phyloP scores from a whole-genome alignment of 2,113 vertebrate genomes.

The Desmodus rotundus region DNA sequence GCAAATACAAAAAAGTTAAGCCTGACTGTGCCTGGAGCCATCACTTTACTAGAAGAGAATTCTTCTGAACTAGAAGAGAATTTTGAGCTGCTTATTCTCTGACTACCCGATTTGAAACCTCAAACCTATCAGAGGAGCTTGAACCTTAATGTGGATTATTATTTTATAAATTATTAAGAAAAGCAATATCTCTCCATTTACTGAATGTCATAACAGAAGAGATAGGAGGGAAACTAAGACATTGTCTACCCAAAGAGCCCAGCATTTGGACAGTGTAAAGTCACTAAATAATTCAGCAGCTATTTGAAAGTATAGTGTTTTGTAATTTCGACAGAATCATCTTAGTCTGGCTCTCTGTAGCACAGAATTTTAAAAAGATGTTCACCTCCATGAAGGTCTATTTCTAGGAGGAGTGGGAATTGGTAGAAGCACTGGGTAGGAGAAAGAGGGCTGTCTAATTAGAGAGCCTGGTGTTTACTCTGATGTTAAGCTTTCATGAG shows the following conservation, averaged over 20 bases:
- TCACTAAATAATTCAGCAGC: slow-evolving; percentile 86
- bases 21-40: not conserved
- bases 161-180: slow-evolving; percentile 82
- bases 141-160: slow-evolving; percentile 64
- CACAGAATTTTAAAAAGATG: slow-evolving; percentile 51
- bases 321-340: slow-evolving; percentile 74
- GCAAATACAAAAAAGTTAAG: not conserved
- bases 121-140: slow-evolving; percentile 58
- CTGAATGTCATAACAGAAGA: slow-evolving; percentile 81
- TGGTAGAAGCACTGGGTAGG: slow-evolving; percentile 20
- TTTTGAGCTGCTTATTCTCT: slow-evolving; percentile 26
- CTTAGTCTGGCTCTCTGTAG: slow-evolving; percentile 50
- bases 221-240: slow-evolving; percentile 83
- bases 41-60: not conserved
- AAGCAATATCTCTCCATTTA: slow-evolving; percentile 74
- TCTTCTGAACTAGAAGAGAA: slow-evolving; percentile 3
- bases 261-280: slow-evolving; percentile 84
- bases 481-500: slow-evolving; percentile 74
- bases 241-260: slow-evolving; percentile 78
- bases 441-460: slow-evolving; percentile 58
- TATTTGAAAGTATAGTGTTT: slow-evolving; percentile 81
- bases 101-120: slow-evolving; percentile 16
- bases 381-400: slow-evolving; percentile 42
- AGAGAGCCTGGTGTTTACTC: slow-evolving; percentile 43
- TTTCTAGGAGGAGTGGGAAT: slow-evolving; percentile 35